Evolutionary conservation across 2,113 vertebrate genomes (phyloP), one percentile per base, ranked within the genome.

Genomic region (Cottus gobio): DNA sequence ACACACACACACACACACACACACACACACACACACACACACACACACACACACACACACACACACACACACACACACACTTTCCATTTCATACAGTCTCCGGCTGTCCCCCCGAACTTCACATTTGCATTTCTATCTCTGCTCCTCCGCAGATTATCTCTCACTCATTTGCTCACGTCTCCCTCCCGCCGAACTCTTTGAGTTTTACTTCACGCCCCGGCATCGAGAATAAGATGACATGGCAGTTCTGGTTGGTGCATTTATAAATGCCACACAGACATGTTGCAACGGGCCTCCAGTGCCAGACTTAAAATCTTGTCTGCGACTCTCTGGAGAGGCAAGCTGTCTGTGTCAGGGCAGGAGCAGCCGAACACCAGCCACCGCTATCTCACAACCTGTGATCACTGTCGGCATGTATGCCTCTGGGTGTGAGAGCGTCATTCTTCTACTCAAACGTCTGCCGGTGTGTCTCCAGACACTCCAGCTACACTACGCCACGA

Each of bases 151-250:
- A 57, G 62, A 76, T 77, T 63, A 74, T 83, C 81, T 75, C 31
- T 42, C 42, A 60, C 57, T 89, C 77, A 76, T 87, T 80, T 82
- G 16, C 71, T 71, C 63, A 44, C 65, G 37, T 42, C 1, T 16
- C 6, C 16, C 66, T 68, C 76, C 11, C n/a, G 20, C 68, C 61
- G 28, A 16, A 16, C 30, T 39, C 69, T 76, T 58, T 36, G 39
- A 61, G 79, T 62, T 71, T 86, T 63, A 80, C 80, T 85, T 79
- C 64, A 79, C 86, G 78, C 71, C 54, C 63, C 67, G 73, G 79
- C 78, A 81, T 64, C 54, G 79, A 82, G 78, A 85, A 85, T 76
- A 71, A 81, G 89, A 85, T 90, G 86, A 90, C 87, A 88, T 65
- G 65, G 87, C 82, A 79, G 68, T 80, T 89, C 75, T 79, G 39